A percentile compares a stretch with the other conserved stretches of the same genome.
These are phyloP conservation scores for Aspidiotus rigidus DNA, from an alignment of 2,888 invertebrate genomes.

Conservation along the genomic window DNA sequence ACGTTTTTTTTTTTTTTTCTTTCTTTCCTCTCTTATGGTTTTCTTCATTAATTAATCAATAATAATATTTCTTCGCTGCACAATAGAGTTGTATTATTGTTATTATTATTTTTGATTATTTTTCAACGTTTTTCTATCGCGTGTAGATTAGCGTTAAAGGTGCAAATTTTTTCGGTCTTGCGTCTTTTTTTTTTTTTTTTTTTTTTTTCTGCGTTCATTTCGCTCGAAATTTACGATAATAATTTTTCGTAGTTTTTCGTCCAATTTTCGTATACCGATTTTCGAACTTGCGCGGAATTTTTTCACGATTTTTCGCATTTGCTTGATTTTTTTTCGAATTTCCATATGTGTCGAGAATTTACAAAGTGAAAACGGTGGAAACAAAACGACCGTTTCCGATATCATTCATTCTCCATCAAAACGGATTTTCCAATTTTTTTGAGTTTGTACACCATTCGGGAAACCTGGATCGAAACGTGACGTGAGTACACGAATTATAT, in stretches of 20 bases:
- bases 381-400: slow-evolving; percentile 3
- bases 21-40: no score
- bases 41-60: no score
- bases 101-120: neutral
- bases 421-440: slow-evolving; percentile 30
- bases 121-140: neutral
- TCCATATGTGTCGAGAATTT: slow-evolving; percentile 9
- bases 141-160: no score
- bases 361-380: slow-evolving; percentile 17
- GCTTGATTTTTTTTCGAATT: slow-evolving; percentile 1
- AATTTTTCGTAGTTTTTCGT: neutral
- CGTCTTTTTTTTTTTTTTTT: neutral
- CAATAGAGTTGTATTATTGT: no score
- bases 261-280: neutral
- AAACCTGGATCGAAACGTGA: slow-evolving; percentile 32
- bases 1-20: neutral
- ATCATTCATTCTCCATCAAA: slow-evolving; percentile 9
- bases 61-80: no score
- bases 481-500: slow-evolving; percentile 20
- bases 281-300: slow-evolving; percentile 1
- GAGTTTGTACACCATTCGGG: slow-evolving; percentile 27
- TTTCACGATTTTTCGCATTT: slow-evolving; percentile 7
- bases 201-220: neutral
- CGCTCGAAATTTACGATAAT: neutral
- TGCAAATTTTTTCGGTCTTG: neutral